Base-by-base conservation (phyloP, 2,888 invertebrate genomes). In the Gonocerus acuteangulatus region DNA sequence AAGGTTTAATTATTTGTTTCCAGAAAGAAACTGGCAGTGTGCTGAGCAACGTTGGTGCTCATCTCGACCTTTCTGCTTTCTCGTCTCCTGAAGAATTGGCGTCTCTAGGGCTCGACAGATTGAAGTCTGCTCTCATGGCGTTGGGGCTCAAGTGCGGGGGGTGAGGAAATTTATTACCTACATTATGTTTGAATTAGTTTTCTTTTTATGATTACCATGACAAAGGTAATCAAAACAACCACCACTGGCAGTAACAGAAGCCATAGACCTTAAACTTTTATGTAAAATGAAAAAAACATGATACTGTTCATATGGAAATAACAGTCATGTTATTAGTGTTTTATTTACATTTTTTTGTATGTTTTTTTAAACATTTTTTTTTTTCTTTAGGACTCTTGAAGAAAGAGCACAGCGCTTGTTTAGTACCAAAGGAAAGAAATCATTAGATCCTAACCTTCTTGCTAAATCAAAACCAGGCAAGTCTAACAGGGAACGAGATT, bases 121-220 rank as follows among this genome's bases (percentile, higher is more conserved):
- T 99, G 36, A 99, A 99, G 74, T 95, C 95, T 0, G 97, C 96
- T 0, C 77, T 97, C 13, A 89, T 96, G 86, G 97, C 97, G 2
- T 78, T 99, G 16, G 94, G 95, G 0, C 78, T 99, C 1, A 99
- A 99, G 75, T 99, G 99, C 76, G 99, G 99, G 61, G 99, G 96
- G 82, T 83, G 72, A 72, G 72, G 69, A 36, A 19, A 21, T 62
- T 57, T 47, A 27, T 44, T 47, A 45, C 49, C 51, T 7, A 44
- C 39, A 39, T 22, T 57, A 60, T 56, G 27, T 57, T 39, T n/a
- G n/a, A n/a, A n/a, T n/a, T n/a, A n/a, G n/a, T n/a, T n/a, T n/a
- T n/a, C n/a, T n/a, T 49, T 59, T 19, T 62, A 39, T 34, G 39
- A 45, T 32, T 16, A 61, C 22, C 13, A 59, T 22, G 6, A 47